phyloP scores from a whole-genome alignment of 2,113 vertebrate genomes.

The Ochotona curzoniae region DNA sequence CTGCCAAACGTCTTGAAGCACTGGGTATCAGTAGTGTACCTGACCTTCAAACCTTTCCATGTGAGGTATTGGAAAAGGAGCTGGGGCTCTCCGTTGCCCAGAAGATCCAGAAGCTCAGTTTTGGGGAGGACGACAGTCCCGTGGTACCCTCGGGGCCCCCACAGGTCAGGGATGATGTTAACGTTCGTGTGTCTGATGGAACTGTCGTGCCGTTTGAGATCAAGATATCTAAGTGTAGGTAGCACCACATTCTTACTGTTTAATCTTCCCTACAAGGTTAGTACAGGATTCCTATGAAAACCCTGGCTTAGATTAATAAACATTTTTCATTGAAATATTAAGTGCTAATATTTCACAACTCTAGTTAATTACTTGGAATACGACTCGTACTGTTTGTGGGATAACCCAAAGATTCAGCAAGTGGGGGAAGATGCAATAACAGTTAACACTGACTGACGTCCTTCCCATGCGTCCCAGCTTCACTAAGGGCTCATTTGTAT shows the following conservation, averaged over 20 bases:
- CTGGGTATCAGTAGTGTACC: constrained; percentile 87
- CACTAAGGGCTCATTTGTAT: not conserved
- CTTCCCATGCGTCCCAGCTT: not conserved
- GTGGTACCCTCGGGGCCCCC: constrained; percentile 91
- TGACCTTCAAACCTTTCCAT: constrained; percentile 88
- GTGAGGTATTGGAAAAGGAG: constrained; percentile 86
- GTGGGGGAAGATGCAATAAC: not conserved
- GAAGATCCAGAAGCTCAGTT: constrained; percentile 89
- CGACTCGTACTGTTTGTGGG: constrained; percentile 10
- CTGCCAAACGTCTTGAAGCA: constrained; percentile 86
- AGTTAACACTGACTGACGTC: not conserved
- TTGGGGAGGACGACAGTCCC: constrained; percentile 89
- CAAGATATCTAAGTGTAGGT: constrained; percentile 6
- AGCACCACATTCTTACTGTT: not conserved
- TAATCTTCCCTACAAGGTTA: not conserved
- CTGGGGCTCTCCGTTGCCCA: constrained; percentile 88
- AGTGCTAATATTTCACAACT: constrained; percentile 8
- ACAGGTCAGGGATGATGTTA: constrained; percentile 86
- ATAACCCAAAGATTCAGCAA: not conserved
- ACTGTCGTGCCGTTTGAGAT: not conserved
- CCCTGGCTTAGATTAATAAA: constrained; percentile 19
- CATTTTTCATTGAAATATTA: constrained; percentile 38
- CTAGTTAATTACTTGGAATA: constrained; percentile 17
- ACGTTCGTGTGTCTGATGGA: too few relatives aligned
- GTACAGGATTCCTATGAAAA: not conserved